phyloP scores from a whole-genome alignment of 2,113 vertebrate species.

The Piaya cayana region DNA sequence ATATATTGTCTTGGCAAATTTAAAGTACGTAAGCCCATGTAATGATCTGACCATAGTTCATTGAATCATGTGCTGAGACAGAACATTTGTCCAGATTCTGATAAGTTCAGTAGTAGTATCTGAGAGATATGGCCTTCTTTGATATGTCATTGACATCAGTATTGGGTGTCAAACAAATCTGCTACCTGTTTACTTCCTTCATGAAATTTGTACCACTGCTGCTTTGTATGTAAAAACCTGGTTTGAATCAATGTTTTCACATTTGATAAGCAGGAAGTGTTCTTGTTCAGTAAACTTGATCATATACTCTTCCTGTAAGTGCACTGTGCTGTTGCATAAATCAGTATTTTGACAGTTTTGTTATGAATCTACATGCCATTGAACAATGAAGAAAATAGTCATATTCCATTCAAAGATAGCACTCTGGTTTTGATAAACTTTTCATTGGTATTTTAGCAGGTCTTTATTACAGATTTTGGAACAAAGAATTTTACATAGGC shows the following conservation, averaged over 20 bases:
- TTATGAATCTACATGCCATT: background rate
- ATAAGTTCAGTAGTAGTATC: background rate
- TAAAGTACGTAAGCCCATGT: background rate
- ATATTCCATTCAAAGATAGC: background rate
- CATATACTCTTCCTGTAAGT: background rate
- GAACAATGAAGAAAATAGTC: background rate
- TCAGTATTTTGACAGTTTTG: background rate
- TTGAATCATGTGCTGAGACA: background rate
- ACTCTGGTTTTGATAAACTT: background rate
- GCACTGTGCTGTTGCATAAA: background rate
- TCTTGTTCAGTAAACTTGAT: background rate
- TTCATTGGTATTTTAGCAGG: background rate
- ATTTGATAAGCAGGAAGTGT: background rate
- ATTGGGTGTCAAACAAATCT: background rate
- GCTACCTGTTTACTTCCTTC: background rate
- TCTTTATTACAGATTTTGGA: background rate
- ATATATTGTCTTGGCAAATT: background rate
- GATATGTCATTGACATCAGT: no score
- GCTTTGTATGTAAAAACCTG: background rate
- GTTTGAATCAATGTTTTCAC: background rate
- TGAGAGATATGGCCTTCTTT: background rate
- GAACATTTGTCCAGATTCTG: background rate
- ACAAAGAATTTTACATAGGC: background rate
- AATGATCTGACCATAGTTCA: background rate
- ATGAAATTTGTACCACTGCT: background rate